A percentile compares a stretch with the other conserved stretches of the same genome.
These are phyloP conservation scores for Hippolais icterina DNA, from an alignment of 2,113 vertebrate species.

Conservation along the genomic window DNA sequence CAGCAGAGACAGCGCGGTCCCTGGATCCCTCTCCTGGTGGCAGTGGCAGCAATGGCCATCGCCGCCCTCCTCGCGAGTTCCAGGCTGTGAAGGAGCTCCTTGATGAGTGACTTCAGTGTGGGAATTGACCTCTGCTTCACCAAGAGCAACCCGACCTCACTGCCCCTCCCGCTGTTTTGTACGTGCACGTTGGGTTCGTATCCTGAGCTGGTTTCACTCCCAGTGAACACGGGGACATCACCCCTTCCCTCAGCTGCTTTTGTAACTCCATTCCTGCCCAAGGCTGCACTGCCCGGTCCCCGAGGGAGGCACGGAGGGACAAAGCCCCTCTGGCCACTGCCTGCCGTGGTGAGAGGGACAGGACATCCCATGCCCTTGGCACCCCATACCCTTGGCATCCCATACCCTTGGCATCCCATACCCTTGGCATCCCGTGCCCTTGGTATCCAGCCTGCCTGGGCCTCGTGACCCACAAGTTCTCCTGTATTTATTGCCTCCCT, in stretches of 20 bases:
- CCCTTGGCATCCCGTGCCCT: not conserved
- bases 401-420: rapidly evolving
- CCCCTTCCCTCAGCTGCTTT: not conserved
- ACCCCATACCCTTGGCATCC: not conserved
- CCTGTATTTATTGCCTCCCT: not conserved
- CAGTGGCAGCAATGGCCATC: conserved; percentile 36
- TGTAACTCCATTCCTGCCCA: not conserved
- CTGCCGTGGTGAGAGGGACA: rapidly evolving
- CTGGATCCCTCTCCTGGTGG: conserved; percentile 66
- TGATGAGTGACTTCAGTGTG: not conserved
- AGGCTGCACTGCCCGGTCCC: not conserved
- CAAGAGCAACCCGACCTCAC: rapidly evolving
- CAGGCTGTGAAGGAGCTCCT: not conserved
- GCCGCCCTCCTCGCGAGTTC: conserved; percentile 58
- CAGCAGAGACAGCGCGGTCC: conserved; percentile 42
- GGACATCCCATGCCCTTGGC: rapidly evolving
- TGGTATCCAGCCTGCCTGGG: not conserved
- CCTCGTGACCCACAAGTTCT: too few relatives aligned
- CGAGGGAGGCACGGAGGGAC: rapidly evolving
- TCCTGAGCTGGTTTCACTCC: not conserved
- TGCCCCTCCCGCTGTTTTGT: not conserved
- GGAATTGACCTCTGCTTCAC: not conserved
- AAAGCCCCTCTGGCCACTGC: rapidly evolving
- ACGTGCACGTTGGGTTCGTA: rapidly evolving
- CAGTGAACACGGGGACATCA: not conserved